Evolutionary conservation across 2,113 vertebrate species (phyloP).

Genomic region (Phaethon lepturus): DNA sequence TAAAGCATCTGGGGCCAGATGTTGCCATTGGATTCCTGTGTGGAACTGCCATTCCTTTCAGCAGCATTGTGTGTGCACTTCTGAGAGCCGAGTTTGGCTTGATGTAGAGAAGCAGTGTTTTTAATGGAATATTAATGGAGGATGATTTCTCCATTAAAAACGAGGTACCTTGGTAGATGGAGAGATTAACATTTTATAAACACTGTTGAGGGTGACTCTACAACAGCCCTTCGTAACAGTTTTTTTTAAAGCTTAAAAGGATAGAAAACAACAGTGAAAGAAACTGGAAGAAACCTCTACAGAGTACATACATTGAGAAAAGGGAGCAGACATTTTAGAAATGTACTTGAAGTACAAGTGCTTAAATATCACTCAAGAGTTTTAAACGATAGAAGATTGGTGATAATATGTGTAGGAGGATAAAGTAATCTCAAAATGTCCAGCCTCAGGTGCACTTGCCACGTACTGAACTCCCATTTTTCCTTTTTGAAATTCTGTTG

Average conservation of each 20-base stretch:
- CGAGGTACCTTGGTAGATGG: neutral
- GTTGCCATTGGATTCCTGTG: constrained; percentile 34
- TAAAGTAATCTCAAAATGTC: neutral
- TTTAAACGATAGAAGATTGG: neutral
- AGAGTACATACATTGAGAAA: neutral
- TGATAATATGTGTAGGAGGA: neutral
- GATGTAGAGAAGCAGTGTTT: constrained; percentile 1
- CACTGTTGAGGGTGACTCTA: neutral
- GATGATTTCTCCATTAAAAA: constrained; percentile 31
- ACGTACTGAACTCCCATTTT: neutral
- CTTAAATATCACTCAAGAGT: neutral
- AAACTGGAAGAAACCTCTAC: neutral
- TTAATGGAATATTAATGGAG: constrained; percentile 43
- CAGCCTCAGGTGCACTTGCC: neutral
- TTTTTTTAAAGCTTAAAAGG: neutral
- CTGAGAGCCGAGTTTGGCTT: neutral
- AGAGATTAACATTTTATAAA: constrained; percentile 23
- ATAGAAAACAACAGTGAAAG: neutral
- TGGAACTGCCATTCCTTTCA: constrained; percentile 29
- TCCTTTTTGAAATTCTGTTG: neutral
- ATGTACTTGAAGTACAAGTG: neutral
- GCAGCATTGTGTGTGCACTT: neutral
- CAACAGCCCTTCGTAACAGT: neutral
- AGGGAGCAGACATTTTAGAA: neutral
- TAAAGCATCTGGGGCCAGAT: constrained; percentile 68